Conservation (phyloP, 2,113 vertebrate genomes). For the Periophthalmodon schlosseri region DNA sequence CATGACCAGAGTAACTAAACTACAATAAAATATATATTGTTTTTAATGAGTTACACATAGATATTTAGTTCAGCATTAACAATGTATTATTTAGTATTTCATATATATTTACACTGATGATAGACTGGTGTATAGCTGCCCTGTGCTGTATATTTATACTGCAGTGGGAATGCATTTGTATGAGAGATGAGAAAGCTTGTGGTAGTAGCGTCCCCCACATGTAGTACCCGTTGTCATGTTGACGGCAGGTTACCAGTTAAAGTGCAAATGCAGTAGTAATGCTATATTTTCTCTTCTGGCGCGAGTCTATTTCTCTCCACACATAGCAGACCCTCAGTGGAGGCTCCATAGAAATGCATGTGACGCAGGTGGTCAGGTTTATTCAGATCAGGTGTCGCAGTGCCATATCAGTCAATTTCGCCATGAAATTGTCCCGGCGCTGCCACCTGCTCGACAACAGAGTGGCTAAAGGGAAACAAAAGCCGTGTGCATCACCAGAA, state of each 20-base stretch:
- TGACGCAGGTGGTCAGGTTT: slow-evolving; percentile 58
- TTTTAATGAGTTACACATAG: too few species aligned
- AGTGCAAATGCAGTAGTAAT: slow-evolving; percentile 50
- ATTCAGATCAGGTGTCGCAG: slow-evolving; percentile 51
- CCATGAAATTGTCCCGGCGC: slow-evolving; percentile 14
- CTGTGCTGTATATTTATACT: slow-evolving; percentile 40
- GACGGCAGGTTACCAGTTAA: slow-evolving; percentile 20
- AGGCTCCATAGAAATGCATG: slow-evolving; percentile 24
- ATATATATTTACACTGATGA: background rate
- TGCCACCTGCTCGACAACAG: slow-evolving; percentile 28
- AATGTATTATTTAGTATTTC: too few species aligned
- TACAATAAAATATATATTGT: too few species aligned
- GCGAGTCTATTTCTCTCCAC: slow-evolving; percentile 20
- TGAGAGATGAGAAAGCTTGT: slow-evolving; percentile 26
- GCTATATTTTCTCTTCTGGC: slow-evolving; percentile 43
- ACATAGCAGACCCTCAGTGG: slow-evolving; percentile 6
- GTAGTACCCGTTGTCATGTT: slow-evolving; percentile 18
- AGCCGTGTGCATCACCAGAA: background rate
- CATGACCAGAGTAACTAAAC: too few species aligned
- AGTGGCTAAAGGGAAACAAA: slow-evolving; percentile 10
- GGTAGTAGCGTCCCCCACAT: slow-evolving; percentile 10
- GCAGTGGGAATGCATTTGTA: slow-evolving; percentile 28
- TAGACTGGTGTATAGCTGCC: slow-evolving; percentile 26
- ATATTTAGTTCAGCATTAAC: too few species aligned
- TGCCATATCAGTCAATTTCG: slow-evolving; percentile 37